Base-by-base conservation (phyloP, 2,888 invertebrate species). In the Aleiodes alternator region DNA sequence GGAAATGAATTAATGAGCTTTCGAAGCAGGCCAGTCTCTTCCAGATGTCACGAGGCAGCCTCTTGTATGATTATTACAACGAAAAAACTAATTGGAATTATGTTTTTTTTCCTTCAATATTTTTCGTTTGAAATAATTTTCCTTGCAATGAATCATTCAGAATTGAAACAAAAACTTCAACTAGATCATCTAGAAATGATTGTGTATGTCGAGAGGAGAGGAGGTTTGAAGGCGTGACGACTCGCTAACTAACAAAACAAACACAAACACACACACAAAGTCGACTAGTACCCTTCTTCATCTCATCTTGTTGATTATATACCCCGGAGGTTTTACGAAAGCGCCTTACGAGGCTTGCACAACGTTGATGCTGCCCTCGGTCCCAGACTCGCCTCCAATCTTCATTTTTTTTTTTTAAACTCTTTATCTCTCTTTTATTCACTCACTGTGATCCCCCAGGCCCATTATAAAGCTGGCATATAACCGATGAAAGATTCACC, bases 231-330 rank as follows among this genome's bases (percentile, higher is more conserved):
- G 57, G 68, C 71, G 72, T 85, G 84, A 86, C 85, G 84, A 85
- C 84, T 85, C 83, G 85, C 85, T 86, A 86, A 86, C 87, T 87
- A 87, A 87, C 85, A 87, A 87, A 86, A 87, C 87, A 87, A 86
- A 87, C 86, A 87, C 83, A 82, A 85, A 84, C 69, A 56, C 43
- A 56, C 43, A 43, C 43, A 43, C 43, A 16, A 57, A 79, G 69
- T 68, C 77, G 76, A 79, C 81, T 77, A 56, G 79, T 78, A 78
- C 76, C 72, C 70, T 76, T 76, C 66, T 84, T 83, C 84, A 83
- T 84, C 86, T 85, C 85, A 84, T 85, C 87, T 84, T 81, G 84
- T 80, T 87, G 87, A 87, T 87, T 86, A 87, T 86, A 87, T 86
- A 86, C 84, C 86, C 85, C 83, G 84, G 81, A 82, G 86, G 84